Evolutionary conservation across 2,113 vertebrate species (phyloP).

Genomic region (Eulacestoma nigropectus): DNA sequence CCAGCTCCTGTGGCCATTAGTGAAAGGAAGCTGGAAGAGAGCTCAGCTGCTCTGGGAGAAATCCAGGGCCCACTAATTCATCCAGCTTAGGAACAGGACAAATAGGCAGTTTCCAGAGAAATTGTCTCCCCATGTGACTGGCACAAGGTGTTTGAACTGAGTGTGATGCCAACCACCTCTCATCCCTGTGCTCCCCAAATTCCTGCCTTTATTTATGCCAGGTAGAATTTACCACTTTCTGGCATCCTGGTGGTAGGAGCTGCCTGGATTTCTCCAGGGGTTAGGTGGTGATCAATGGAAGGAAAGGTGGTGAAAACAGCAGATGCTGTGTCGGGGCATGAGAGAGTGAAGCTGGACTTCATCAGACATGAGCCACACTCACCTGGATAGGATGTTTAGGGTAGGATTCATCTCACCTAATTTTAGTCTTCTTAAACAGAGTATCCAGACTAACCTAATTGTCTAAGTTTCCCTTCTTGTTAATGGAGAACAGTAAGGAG

Average conservation of each 20-base stretch:
- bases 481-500: not conserved
- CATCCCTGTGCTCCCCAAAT: not conserved
- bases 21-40: not conserved
- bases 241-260: not conserved
- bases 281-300: accelerated
- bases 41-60: not conserved
- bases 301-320: not conserved
- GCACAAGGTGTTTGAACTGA: not conserved
- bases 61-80: not conserved
- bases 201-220: not conserved
- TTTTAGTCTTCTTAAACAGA: not conserved
- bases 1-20: not conserved
- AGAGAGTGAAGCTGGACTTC: not conserved
- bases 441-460: not conserved
- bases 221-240: not conserved
- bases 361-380: accelerated
- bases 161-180: not conserved
- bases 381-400: not conserved
- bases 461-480: not conserved
- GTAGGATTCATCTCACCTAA: not conserved
- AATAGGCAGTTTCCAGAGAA: not conserved
- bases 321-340: not conserved
- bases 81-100: not conserved
- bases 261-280: not conserved
- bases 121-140: not conserved